phyloP scores from a whole-genome alignment of 2,888 invertebrate species.

The Leptothorax acervorum region DNA sequence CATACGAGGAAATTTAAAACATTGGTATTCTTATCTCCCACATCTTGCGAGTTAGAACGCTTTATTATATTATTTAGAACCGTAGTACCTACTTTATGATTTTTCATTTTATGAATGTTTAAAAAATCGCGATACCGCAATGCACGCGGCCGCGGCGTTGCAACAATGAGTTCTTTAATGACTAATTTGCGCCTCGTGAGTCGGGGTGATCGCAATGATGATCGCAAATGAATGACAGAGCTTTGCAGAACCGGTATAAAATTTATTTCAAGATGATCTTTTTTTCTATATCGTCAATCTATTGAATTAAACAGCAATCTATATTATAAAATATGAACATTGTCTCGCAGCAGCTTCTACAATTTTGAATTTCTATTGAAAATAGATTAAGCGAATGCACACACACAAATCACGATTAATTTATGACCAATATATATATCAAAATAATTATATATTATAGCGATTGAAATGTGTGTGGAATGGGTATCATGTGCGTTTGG shows the following conservation, averaged over 20 bases:
- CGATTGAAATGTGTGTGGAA: too few relatives aligned
- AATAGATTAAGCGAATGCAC: neutral
- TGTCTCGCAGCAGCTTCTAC: neutral
- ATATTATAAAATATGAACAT: neutral
- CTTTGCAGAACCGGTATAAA: neutral
- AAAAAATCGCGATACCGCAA: neutral
- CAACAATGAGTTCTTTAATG: constrained; percentile 24
- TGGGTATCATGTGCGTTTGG: too few relatives aligned
- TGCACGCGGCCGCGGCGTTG: constrained; percentile 1
- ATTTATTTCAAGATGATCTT: constrained; percentile 1
- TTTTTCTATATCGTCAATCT: neutral
- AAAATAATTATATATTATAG: too few relatives aligned
- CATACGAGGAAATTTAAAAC: neutral
- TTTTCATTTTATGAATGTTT: constrained; percentile 21
- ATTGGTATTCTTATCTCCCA: neutral
- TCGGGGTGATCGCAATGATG: too few relatives aligned
- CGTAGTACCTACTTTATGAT: too few relatives aligned
- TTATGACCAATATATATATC: too few relatives aligned
- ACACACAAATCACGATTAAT: neutral
- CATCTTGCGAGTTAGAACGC: neutral
- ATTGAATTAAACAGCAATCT: neutral
- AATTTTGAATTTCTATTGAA: neutral
- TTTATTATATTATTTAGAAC: constrained; percentile 5
- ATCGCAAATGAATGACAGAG: constrained; percentile 2
- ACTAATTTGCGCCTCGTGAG: neutral